These are phyloP conservation scores for Eurytoma adleriae DNA, from an alignment of 2,888 invertebrate species.

Conservation along the genomic window DNA sequence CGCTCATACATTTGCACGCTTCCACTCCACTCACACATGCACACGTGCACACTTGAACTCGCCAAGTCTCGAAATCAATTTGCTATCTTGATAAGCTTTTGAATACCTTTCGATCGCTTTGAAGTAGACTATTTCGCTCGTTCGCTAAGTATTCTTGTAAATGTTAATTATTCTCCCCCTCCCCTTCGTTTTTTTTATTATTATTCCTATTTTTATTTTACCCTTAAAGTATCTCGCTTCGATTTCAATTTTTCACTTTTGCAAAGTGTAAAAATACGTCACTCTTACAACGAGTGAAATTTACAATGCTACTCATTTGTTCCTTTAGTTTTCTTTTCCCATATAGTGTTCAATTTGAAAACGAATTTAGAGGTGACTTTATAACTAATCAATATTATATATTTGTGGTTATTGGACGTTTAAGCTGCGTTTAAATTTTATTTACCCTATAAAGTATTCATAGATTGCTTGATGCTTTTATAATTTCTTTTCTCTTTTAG, in stretches of 20 bases:
- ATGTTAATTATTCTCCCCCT: slow-evolving; percentile 31
- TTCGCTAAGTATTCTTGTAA: slow-evolving; percentile 39
- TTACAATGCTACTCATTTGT: background rate
- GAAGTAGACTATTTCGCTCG: slow-evolving; percentile 29
- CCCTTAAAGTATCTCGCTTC: background rate
- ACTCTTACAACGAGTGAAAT: background rate
- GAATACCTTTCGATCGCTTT: background rate
- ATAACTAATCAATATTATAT: too few species aligned
- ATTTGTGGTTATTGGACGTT: slow-evolving; percentile 25
- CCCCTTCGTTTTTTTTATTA: slow-evolving; percentile 18
- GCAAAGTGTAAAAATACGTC: slow-evolving; percentile 11
- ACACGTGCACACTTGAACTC: slow-evolving; percentile 8
- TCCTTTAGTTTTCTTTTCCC: too few species aligned
- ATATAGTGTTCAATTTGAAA: too few species aligned
- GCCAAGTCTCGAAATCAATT: slow-evolving; percentile 32
- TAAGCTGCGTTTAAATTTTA: slow-evolving; percentile 2
- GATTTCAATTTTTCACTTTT: slow-evolving; percentile 1
- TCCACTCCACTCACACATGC: background rate
- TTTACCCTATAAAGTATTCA: background rate
- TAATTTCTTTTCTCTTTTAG: slow-evolving; percentile 21
- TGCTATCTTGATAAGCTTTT: background rate
- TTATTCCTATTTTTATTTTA: slow-evolving; percentile 19
- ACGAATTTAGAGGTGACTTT: too few species aligned
- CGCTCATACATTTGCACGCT: slow-evolving; percentile 11
- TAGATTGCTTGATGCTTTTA: background rate